These are phyloP conservation scores for Diarsia dahlii DNA, from an alignment of 2,888 invertebrate species.

Conservation along the genomic window DNA sequence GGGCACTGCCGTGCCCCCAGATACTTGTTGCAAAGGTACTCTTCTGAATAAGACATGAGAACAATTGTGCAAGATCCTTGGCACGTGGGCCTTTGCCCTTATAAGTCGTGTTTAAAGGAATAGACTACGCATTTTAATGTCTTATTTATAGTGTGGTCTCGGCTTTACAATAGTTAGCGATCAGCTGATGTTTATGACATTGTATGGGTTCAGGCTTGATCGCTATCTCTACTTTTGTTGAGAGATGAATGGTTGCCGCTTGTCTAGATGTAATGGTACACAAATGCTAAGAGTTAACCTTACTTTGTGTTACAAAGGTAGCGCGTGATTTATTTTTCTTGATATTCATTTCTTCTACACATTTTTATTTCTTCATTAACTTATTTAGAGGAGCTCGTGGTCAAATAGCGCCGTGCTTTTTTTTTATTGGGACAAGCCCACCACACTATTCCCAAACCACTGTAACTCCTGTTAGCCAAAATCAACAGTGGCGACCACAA, in stretches of 20 bases:
- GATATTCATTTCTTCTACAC: not conserved
- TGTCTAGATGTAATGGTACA: not conserved
- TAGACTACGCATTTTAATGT: slow-evolving; percentile 47
- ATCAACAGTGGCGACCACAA: too few relatives aligned
- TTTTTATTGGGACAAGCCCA: too few relatives aligned
- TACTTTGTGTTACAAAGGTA: not conserved
- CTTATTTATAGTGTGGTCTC: slow-evolving; percentile 16
- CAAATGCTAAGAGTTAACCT: not conserved
- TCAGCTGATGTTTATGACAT: slow-evolving; percentile 20
- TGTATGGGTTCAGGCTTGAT: slow-evolving; percentile 17
- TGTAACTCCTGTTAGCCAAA: too few relatives aligned
- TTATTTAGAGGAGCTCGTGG: not conserved
- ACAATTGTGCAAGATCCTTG: slow-evolving; percentile 60
- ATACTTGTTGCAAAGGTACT: slow-evolving; percentile 30
- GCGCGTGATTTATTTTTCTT: not conserved
- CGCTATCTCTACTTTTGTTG: slow-evolving; percentile 3
- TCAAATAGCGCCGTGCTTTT: too few relatives aligned
- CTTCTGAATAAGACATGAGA: slow-evolving; percentile 63
- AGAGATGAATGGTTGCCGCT: not conserved
- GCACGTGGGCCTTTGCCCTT: slow-evolving; percentile 44
- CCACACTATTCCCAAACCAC: too few relatives aligned
- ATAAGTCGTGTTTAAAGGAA: slow-evolving; percentile 30
- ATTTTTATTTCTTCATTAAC: not conserved
- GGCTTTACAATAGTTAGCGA: slow-evolving; percentile 8
- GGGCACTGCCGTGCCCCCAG: too few relatives aligned